phyloP scores from a whole-genome alignment of 2,797 vertebrate genomes.

The Bradypus variegatus region DNA sequence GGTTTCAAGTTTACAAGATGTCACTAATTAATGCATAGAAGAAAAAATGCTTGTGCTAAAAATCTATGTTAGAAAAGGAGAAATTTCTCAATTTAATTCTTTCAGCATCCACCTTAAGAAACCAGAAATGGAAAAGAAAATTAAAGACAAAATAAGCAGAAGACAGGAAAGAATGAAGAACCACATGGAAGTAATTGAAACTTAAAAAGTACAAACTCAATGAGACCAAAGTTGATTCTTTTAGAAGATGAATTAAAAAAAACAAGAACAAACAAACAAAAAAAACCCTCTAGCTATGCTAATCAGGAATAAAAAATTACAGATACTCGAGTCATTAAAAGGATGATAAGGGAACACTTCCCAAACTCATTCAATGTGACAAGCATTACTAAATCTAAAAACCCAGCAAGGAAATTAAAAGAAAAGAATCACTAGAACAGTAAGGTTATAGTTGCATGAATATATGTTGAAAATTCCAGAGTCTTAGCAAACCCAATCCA shows the following conservation, averaged over 20 bases:
- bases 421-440: background rate
- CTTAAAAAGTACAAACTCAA: too few species aligned
- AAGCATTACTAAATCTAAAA: background rate
- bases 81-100: background rate
- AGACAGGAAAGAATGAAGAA: background rate
- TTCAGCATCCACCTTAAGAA: too few species aligned
- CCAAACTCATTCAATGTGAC: background rate
- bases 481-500: background rate
- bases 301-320: too few species aligned
- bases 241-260: too few species aligned
- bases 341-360: background rate
- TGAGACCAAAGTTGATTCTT: too few species aligned
- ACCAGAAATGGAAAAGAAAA: background rate
- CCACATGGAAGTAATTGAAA: too few species aligned
- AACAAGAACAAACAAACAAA: too few species aligned
- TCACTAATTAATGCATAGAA: background rate
- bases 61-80: background rate
- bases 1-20: background rate
- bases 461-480: background rate
- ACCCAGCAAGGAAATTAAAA: background rate
- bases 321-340: too few species aligned
- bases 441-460: background rate
- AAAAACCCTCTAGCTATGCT: too few species aligned
- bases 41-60: background rate
- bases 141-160: background rate